Conservation (phyloP, 2,113 vertebrate species). For the Corythornis madagascariensis region DNA sequence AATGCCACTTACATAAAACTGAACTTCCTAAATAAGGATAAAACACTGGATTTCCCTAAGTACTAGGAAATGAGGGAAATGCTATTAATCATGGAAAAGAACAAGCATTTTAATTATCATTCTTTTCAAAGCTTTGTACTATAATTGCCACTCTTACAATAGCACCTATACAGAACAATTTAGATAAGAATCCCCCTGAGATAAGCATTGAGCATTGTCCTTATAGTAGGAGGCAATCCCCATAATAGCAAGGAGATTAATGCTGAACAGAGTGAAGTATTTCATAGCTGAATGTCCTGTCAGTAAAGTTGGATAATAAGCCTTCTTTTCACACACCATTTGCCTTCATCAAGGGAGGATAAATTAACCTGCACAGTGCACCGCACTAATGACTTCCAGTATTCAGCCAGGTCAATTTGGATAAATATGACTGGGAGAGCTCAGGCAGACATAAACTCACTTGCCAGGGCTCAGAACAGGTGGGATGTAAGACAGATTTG, state of each 20-base stretch:
- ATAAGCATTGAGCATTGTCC: background rate
- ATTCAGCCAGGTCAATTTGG: background rate
- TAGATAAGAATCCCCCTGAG: background rate
- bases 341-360: background rate
- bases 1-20: background rate
- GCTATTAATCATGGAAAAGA: background rate
- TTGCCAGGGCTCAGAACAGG: background rate
- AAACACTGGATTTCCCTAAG: background rate
- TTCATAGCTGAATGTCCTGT: background rate
- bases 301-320: background rate
- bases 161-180: background rate
- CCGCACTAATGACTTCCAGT: background rate
- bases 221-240: background rate
- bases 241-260: background rate
- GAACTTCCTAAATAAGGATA: background rate
- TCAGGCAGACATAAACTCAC: accelerated
- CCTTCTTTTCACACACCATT: conserved; percentile 28
- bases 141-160: background rate
- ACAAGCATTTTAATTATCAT: background rate
- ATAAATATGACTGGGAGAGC: background rate
- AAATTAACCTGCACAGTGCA: background rate
- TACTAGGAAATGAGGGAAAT: background rate
- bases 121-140: background rate
- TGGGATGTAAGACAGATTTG: background rate
- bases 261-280: background rate